Evolutionary conservation across 2,888 invertebrate genomes (phyloP).

Genomic region (Drosophila fulvimacula): DNA sequence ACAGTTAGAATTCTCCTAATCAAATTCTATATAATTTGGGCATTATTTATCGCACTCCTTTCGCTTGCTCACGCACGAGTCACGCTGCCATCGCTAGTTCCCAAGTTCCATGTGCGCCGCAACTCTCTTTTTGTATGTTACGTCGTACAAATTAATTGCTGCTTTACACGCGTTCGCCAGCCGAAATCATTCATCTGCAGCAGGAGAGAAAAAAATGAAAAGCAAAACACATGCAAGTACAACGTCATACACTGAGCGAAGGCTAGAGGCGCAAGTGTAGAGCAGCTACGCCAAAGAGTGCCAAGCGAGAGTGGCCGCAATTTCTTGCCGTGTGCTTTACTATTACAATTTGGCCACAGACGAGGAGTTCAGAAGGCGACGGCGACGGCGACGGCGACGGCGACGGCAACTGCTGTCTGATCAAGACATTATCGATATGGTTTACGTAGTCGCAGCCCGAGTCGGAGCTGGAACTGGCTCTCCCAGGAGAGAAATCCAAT

Average conservation of each 20-base stretch:
- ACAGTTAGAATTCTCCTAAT: neutral
- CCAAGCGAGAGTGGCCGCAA: constrained; percentile 8
- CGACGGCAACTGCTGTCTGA: constrained; percentile 69
- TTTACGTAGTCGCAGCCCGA: constrained; percentile 67
- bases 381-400: constrained; percentile 17
- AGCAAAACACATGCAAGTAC: constrained; percentile 76
- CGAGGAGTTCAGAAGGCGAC: constrained; percentile 13
- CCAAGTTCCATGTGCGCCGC: constrained; percentile 35
- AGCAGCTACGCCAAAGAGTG: neutral
- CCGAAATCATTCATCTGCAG: constrained; percentile 76
- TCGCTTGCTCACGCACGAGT: neutral
- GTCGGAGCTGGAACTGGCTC: constrained; percentile 51
- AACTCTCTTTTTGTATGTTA: constrained; percentile 65
- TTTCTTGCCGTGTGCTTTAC: constrained; percentile 79
- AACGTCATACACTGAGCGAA: constrained; percentile 53
- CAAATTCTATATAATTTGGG: neutral
- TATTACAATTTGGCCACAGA: constrained; percentile 78
- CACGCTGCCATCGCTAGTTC: constrained; percentile 31
- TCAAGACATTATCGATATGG: constrained; percentile 83
- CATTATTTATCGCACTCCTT: neutral
- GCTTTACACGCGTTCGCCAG: constrained; percentile 83
- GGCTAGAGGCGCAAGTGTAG: constrained; percentile 6
- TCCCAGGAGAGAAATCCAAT: constrained; percentile 83
- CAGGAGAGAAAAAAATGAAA: neutral
- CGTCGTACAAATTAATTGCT: constrained; percentile 84